These are phyloP conservation scores for Psittacula cyanocephala DNA, from an alignment of 2,113 vertebrate species.

Conservation along the genomic window DNA sequence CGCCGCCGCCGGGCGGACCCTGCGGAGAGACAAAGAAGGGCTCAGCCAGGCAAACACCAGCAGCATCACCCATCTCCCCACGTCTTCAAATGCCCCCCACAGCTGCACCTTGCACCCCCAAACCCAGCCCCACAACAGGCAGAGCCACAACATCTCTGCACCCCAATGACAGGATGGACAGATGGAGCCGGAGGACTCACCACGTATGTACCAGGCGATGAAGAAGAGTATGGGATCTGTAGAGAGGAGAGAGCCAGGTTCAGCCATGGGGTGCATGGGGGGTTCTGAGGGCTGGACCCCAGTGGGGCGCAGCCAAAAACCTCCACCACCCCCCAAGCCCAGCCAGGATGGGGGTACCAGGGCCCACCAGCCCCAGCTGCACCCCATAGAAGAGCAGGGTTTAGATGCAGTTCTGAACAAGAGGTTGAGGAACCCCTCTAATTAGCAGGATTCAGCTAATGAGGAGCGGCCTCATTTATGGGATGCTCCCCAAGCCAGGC, in stretches of 20 bases:
- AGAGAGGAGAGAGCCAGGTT: constrained; percentile 30
- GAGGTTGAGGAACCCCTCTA: not conserved
- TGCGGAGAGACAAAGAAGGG: constrained; percentile 3
- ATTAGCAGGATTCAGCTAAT: not conserved
- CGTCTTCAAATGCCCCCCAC: rapidly evolving
- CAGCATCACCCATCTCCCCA: rapidly evolving
- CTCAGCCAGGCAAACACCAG: rapidly evolving
- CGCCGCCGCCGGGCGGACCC: constrained; percentile 95
- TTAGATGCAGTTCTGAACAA: not conserved
- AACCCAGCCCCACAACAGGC: not conserved
- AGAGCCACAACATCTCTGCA: not conserved
- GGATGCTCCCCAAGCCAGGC: not conserved
- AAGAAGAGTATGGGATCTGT: constrained; percentile 98
- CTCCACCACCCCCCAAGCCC: rapidly evolving
- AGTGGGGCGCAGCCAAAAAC: not conserved
- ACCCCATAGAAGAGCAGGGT: not conserved
- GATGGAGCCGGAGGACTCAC: constrained; percentile 74
- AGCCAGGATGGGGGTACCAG: not conserved
- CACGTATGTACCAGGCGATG: constrained; percentile 97
- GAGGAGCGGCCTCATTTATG: rapidly evolving
- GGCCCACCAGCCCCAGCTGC: not conserved
- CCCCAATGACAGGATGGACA: rapidly evolving
- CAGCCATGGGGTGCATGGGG: rapidly evolving
- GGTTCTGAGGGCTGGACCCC: rapidly evolving
- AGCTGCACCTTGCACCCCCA: not conserved